Base-by-base conservation (phyloP, 2,888 invertebrate species). In the Plagiodera versicolora region DNA sequence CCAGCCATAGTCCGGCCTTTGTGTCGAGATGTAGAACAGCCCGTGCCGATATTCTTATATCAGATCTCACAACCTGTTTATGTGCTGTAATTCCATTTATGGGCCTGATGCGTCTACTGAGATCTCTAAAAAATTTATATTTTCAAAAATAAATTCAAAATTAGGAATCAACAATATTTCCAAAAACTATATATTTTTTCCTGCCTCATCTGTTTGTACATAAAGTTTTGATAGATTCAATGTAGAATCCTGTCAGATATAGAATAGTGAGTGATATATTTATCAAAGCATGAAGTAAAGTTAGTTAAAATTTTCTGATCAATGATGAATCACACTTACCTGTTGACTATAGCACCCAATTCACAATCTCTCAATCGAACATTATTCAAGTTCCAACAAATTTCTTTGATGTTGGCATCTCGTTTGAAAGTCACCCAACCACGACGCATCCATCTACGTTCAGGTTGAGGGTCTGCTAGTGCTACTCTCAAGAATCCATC, bases 371-470 rank as follows among this genome's bases (percentile, higher is more conserved):
- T 88, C 66, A 92, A 82, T 88, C 98, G 86, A 64, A 96, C 94
- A 71, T 95, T 97, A 78, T 98, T 98, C 45, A 99, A 85, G 77
- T 94, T 95, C 98, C 98, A 99, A 81, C 98, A 99, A 69, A 99
- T 98, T 77, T 99, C 98, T 78, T 98, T 98, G 69, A 99, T 98
- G 81, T 98, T 98, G 48, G 98, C 97, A 75, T 95, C 92, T 17
- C 97, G 86, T 68, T 94, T 91, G 81, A 98, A 98, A 0, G 98
- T 98, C 32, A 98, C 96, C 98, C 98, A 99, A 44, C 98, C 99
- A 51, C 98, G 88, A 11, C 99, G 89, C 80, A 94, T 92, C 92
- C 98, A 99, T 46, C 95, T 88, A 18, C 98, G 86, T 77, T 99
- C 99, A 0, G 96, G 94, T 74, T 96, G 88, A 0, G 99, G 98